Evolutionary conservation across 2,113 vertebrate genomes (phyloP), one percentile per base, ranked within the genome.

Genomic region (Pleuronectes platessa): DNA sequence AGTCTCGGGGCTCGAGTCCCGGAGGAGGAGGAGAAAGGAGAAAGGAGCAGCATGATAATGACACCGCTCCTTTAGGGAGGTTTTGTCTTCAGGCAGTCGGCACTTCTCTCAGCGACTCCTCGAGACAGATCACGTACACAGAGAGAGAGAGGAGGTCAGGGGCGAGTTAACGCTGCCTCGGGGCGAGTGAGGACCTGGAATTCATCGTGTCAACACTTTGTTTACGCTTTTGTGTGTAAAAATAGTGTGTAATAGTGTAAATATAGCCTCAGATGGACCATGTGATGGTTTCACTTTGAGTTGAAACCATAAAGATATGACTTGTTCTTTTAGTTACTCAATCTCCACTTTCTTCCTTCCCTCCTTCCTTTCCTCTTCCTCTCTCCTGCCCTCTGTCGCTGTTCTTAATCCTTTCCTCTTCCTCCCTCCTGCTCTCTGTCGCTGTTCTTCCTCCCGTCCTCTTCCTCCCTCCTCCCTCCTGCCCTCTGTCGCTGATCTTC

Each of bases 11-110:
- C 73, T 54, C 7, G 15, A 45, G 59, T 81, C 79, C 86, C 71
- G 0, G 0, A 3, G 37, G 74, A 31, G 31, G 76, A 24, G 68
- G 64, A 72, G 24, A 24, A 90, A n/a, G 26, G 26, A 26, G 72
- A 83, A 90, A 89, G 90, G 88, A 85, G 85, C 83, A 71, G 76
- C 72, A 15, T 49, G 85, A 73, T 88, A 86, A 88, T 82, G 85
- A 89, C 82, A 78, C 74, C 1, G 65, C 79, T 78, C 35, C 67
- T 83, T 31, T 51, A 8, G 78, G 49, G 73, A 78, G 76, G 84
- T 87, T 89, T 85, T 61, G 85, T 88, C 84, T 83, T 9, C 58
- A 11, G 54, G 58, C 67, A 69, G 59, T 77, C 85, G 61, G 81
- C 56, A 66, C 76, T 81, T 76, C 1, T 82, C 73, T 27, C 54